These are phyloP conservation scores for Papilio demoleus DNA, from an alignment of 2,888 invertebrate genomes.

Conservation along the genomic window DNA sequence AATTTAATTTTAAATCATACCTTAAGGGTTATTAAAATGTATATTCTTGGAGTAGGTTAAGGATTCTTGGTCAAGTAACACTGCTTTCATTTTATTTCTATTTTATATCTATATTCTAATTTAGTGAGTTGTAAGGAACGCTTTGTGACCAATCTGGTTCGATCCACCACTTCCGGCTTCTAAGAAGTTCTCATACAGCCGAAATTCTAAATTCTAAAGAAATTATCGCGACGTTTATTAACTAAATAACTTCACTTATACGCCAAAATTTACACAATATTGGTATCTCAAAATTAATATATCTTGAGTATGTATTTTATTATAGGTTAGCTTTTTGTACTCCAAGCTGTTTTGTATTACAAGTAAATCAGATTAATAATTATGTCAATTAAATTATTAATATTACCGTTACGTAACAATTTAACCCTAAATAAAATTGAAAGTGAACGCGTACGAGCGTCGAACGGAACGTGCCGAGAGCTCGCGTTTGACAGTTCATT, in stretches of 20 bases:
- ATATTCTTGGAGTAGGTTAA: conserved; percentile 26
- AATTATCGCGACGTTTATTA: no score
- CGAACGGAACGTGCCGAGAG: conserved; percentile 38
- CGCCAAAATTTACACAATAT: no score
- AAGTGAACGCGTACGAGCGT: conserved; percentile 40
- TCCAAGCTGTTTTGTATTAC: no score
- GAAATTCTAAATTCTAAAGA: no score
- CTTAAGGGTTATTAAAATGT: conserved; percentile 21
- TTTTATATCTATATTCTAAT: conserved; percentile 7
- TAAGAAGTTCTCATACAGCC: conserved; percentile 20
- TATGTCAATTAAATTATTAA: neutral
- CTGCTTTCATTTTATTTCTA: conserved; percentile 30
- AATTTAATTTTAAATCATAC: conserved; percentile 27
- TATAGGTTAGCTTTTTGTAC: no score
- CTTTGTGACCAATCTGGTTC: conserved; percentile 32
- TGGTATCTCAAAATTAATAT: no score
- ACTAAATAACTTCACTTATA: no score
- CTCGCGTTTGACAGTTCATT: conserved; percentile 41
- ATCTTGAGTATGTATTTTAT: no score
- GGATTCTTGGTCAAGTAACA: conserved; percentile 25
- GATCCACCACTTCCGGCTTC: conserved; percentile 30
- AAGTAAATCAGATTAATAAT: no score
- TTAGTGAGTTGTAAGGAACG: conserved; percentile 27
- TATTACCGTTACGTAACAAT: conserved; percentile 36
- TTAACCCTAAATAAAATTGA: conserved; percentile 42